phyloP scores from a whole-genome alignment of 2,888 invertebrate species.

The Celastrina argiolus region DNA sequence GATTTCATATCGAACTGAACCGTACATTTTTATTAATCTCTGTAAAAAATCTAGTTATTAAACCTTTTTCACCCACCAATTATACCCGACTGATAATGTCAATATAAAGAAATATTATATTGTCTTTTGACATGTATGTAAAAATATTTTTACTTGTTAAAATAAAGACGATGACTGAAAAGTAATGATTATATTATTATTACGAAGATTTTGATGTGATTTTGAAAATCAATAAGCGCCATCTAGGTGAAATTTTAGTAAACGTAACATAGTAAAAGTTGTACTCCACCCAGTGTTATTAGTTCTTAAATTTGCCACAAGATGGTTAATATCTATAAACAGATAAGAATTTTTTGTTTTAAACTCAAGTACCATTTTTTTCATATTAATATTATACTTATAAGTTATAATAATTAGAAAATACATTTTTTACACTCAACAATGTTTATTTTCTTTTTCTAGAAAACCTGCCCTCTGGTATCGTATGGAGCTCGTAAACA shows the following conservation, averaged over 20 bases:
- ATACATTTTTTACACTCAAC: slow-evolving; percentile 6
- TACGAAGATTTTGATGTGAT: no score
- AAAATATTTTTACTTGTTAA: no score
- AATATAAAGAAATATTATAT: no score
- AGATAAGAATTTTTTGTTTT: not conserved
- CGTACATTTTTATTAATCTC: no score
- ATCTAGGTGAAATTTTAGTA: not conserved
- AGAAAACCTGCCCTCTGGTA: slow-evolving; percentile 71
- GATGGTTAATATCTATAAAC: not conserved
- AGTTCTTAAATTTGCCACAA: not conserved
- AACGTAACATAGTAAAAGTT: not conserved
- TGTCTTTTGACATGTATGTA: no score
- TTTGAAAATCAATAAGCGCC: not conserved
- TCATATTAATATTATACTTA: not conserved
- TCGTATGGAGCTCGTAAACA: slow-evolving; percentile 55
- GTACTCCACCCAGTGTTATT: not conserved
- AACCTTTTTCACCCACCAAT: no score
- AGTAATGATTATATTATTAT: no score
- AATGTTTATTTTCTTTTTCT: slow-evolving; percentile 18
- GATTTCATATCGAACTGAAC: no score
- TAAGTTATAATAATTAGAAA: not conserved
- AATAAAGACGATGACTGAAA: no score
- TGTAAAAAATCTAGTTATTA: no score
- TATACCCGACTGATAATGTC: no score
- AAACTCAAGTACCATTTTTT: not conserved